phyloP scores from a whole-genome alignment of 2,888 invertebrate species.

The Sphaerophoria rueppellii region DNA sequence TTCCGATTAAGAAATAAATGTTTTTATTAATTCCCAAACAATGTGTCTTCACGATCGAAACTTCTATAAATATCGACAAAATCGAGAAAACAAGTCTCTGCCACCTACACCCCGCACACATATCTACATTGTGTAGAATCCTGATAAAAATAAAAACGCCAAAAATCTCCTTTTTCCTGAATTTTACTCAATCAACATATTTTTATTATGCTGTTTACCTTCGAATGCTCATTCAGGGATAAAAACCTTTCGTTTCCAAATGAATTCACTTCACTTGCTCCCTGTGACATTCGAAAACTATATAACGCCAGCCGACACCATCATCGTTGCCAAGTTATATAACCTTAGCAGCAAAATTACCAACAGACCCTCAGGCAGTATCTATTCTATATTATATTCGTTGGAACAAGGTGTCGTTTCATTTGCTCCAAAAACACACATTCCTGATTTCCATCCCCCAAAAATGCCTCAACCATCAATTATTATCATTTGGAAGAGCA shows the following conservation, averaged over 20 bases:
- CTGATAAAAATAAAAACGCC: slow-evolving; percentile 6
- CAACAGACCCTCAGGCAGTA: slow-evolving; percentile 26
- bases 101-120: no score
- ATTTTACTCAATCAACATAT: slow-evolving; percentile 56
- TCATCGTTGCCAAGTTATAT: neutral
- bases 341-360: slow-evolving; percentile 39
- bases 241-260: slow-evolving; percentile 43
- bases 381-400: slow-evolving; percentile 41
- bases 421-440: neutral
- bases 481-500: slow-evolving; percentile 64
- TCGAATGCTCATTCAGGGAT: slow-evolving; percentile 43
- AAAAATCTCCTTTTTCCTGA: slow-evolving; percentile 23
- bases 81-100: no score
- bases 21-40: slow-evolving; percentile 55
- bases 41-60: slow-evolving; percentile 8
- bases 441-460: neutral
- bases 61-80: neutral
- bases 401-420: slow-evolving; percentile 10
- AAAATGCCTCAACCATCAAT: slow-evolving; percentile 10
- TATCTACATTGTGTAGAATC: no score
- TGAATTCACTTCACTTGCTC: slow-evolving; percentile 28
- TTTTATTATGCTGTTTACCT: slow-evolving; percentile 67
- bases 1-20: slow-evolving; percentile 46
- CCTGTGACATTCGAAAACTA: slow-evolving; percentile 29
- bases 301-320: neutral